These are phyloP conservation scores for Ictalurus punctatus DNA, from an alignment of 2,113 vertebrate species.

Conservation along the genomic window DNA sequence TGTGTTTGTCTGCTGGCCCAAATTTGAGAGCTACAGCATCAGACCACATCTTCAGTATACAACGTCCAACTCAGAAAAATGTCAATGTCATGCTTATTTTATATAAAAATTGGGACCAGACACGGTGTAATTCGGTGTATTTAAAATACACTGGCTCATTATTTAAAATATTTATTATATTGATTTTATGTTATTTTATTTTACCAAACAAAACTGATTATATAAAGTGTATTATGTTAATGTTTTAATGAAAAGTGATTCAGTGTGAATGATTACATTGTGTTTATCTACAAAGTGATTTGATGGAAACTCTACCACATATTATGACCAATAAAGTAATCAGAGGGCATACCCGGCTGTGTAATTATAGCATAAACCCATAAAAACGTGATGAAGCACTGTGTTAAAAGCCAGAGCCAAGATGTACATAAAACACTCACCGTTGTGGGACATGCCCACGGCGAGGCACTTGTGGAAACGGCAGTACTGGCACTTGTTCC, in stretches of 20 bases:
- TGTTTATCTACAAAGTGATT: not conserved
- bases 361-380: conserved; percentile 1
- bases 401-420: not conserved
- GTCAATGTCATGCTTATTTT: not conserved
- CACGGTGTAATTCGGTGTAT: not conserved
- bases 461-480: conserved; percentile 96
- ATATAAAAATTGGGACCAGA: not conserved
- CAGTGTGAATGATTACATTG: not conserved
- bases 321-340: conserved; percentile 32
- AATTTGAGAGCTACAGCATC: not conserved
- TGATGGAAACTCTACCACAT: not conserved
- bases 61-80: not conserved
- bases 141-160: not conserved
- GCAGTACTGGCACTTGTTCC: conserved; percentile 97
- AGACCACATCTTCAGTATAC: not conserved
- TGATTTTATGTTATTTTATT: not conserved
- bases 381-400: not conserved
- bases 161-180: not conserved
- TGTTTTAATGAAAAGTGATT: not conserved
- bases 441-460: conserved; percentile 98
- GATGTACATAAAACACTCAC: conserved; percentile 70
- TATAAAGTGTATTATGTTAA: not conserved
- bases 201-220: not conserved
- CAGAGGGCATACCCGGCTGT: not conserved
- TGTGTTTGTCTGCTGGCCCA: conserved; percentile 2